Evolutionary conservation across 1,140 invertebrate species (phyloP), one percentile per base, ranked within the genome.

Genomic region (Drosophila lini): DNA sequence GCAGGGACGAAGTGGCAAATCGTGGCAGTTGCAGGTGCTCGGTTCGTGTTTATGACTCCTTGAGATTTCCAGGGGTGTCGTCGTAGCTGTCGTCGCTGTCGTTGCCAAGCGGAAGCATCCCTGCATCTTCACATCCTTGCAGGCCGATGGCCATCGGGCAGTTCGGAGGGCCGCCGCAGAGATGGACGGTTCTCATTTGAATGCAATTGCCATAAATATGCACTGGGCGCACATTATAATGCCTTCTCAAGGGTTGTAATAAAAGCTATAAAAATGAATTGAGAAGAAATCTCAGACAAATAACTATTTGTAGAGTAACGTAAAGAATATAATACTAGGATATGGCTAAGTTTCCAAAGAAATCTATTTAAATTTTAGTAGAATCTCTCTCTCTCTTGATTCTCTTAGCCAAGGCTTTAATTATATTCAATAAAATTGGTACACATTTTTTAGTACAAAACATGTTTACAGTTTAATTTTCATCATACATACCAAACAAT

Each of bases 11-110:
- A 57, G 56, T 22, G 41, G 64, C 15, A 32, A 45, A 36, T 38
- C 11, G 67, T 70, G 48, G 48, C 64, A 57, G 64, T 45, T 80
- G 82, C 81, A 85, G 78, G 74, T 85, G 82, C 71, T 48, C 25
- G 74, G 74, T 48, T 67, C 64, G 84, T 86, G 82, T 86, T 89
- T 88, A 83, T 88, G 80, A 88, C 76, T 83, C 44, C 80, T 86
- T 82, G 76, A 79, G 82, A 73, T 75, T 86, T 55, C 61, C 70
- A 53, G 50, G 74, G 45, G 50, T 74, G 71, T 70, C 64, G 74
- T 58, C 63, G 36, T 7, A 34, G 19, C 56, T 67, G 56, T 80
- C 34, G 53, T 22, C 48, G 75, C 58, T 69, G 81, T 64, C 78
- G 62, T 77, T 77, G 57, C 77, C 61, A 61, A 76, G 36, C 71